Evolutionary conservation across 2,113 vertebrate species (phyloP), one percentile per base, ranked within the genome.

Genomic region (Chionodraco myersi): DNA sequence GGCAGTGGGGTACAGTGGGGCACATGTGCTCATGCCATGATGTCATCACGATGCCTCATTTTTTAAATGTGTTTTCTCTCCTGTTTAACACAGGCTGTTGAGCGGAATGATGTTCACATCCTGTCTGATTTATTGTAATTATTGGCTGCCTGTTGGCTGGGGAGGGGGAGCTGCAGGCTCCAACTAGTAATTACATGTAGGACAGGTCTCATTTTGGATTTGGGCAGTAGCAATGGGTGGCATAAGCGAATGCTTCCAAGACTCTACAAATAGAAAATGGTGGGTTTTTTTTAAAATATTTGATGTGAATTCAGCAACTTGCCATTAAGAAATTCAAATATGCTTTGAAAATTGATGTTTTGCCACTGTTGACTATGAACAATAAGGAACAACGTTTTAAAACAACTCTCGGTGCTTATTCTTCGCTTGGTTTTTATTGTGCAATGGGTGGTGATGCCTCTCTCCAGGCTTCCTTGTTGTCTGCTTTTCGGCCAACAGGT

Each of bases 91-190:
- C 45, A 52, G 48, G 34, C 79, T 75, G 75, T 52, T 57, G 74
- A 77, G 64, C 49, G 15, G 49, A 82, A 75, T 58, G 79, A 83
- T 85, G 79, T 74, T 83, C 75, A 82, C 76, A 74, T 89, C 77
- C 77, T 85, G 59, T 80, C 63, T 82, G 77, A 84, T 89, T 86
- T 88, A 78, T 80, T 86, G 68, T 87, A 88, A 90, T 88, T 87
- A 88, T 48, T 67, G 71, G 64, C 68, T 85, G 80, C 62, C 56
- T 79, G 68, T 69, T 77, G 54, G 67, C 67, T 47, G 61, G 52
- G 44, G 65, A n/a, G 59, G 45, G 58, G n/a, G 36, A 67, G 75
- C 58, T 62, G 66, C 79, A 69, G 73, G 74, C 77, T 75, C 53
- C 78, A 52, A 75, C 63, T 21, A 51, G 82, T 87, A 86, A 88